Base-by-base conservation (phyloP, 1,140 invertebrate species). In the Drosophila varians region DNA sequence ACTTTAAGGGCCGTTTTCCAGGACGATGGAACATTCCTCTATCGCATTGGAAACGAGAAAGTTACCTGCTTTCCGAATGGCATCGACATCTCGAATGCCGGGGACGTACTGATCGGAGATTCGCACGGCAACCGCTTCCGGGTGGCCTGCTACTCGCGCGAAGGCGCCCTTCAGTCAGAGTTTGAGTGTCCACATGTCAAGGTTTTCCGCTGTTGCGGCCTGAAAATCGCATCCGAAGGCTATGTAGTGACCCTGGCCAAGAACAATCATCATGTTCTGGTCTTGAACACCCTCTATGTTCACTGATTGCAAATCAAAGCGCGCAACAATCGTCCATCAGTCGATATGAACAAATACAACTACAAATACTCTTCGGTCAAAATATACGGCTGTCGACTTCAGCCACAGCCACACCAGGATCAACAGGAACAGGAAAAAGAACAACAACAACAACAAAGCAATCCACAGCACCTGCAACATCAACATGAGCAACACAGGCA, bases 41-140 rank as follows among this genome's bases (percentile, higher is more conserved):
- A 97, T 71, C 95, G 97, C 69, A 98, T 99, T 92, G 98, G 98
- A 51, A 96, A 96, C 92, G 97, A 99, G 92, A 97, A 96, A 90
- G 95, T 99, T 73, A 99, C 98, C 73, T 98, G 98, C 91, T 99
- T 97, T 92, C 98, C 98, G 6, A 99, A 99, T 92, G 98, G 98
- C 57, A 99, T 99, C 80, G 98, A 99, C 92, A 97, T 99, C 86
- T 98, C 97, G 45, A 97, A 98, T 92, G 96, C 96, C 64, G 98
- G 98, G 40, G 97, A 99, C 92, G 96, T 99, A 55, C 94, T 99
- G 49, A 97, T 99, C 83, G 98, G 98, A 12, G 98, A 99, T 92
- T 98, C 97, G 9, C 98, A 99, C 92, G 98, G 98, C 11, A 99
- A 99, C 93, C 95, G 97, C 77, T 99, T 99, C 91, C 98, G 99